phyloP scores from a whole-genome alignment of 1,140 invertebrate species.

The Eufriesea mexicana region DNA sequence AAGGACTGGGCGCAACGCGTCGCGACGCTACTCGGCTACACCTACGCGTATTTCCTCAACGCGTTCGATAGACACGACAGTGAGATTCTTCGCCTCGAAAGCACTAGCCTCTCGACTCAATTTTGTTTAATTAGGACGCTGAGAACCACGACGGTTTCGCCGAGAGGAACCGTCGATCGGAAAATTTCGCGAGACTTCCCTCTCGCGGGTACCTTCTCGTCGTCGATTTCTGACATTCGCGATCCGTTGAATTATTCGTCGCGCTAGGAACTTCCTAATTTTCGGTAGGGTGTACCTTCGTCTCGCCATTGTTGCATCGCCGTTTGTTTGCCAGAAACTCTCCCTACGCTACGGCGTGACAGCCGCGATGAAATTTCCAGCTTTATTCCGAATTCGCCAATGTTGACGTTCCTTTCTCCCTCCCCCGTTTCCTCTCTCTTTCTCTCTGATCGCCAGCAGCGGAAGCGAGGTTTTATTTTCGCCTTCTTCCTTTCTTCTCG shows the following conservation, averaged over 20 bases:
- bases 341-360: neutral
- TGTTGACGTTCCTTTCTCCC: constrained; percentile 52
- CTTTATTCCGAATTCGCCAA: constrained; percentile 55
- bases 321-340: constrained; percentile 34
- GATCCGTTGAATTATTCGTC: constrained; percentile 26
- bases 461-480: constrained; percentile 37
- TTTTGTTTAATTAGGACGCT: too few relatives aligned
- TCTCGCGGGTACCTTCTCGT: neutral
- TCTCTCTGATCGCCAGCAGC: constrained; percentile 1
- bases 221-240: neutral
- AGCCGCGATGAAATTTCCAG: constrained; percentile 43
- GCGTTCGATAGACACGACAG: constrained; percentile 13
- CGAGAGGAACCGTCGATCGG: neutral
- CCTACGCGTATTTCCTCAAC: constrained; percentile 24
- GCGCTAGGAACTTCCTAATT: constrained; percentile 4
- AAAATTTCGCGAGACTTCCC: neutral
- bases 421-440: neutral
- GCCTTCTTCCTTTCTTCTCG: constrained; percentile 6
- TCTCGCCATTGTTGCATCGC: constrained; percentile 32
- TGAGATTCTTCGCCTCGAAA: neutral
- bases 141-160: too few relatives aligned
- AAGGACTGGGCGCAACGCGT: constrained; percentile 62
- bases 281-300: neutral
- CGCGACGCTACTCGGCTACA: constrained; percentile 1
- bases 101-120: too few relatives aligned